Evolutionary conservation across 2,797 vertebrate genomes (phyloP), one percentile per base, ranked within the genome.

Genomic region (Pangasius krempfi): DNA sequence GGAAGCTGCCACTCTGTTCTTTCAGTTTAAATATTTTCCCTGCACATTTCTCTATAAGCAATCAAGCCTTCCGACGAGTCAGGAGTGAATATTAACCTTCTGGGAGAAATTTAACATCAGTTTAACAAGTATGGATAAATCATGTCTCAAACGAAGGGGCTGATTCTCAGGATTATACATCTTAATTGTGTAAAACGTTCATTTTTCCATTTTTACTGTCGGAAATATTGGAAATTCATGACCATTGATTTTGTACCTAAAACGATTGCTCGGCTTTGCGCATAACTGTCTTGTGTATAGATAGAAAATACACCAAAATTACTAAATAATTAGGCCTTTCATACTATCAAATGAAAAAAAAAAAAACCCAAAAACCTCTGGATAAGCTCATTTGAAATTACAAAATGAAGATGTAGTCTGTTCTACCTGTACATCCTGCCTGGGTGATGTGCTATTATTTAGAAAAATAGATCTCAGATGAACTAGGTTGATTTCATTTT

Each of bases 381-480:
- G 70, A 47, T 27, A 27, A 60, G 16, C 20, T 4, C 6, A 56
- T 6, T 44, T 25, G 56, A 40, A 62, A 82, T 40, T 3, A 82
- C 62, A 27, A 47, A 20, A 1, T 13, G 25, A 20, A 68, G 82
- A 30, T 54, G 44, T 52, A 25, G 44, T 22, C n/a, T 18, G 50
- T 81, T 58, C 18, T 37, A 37, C 30, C 2, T 81, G 30, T 40
- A 37, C 22, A 27, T 56, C 10, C 54, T n/a, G 58, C 10, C 56
- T 27, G 20, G 54, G 2, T 40, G 44, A 70, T 92, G 93, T 91
- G 88, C 91, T 90, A 92, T 94, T 94, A 92, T 92, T 90, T 89
- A 92, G 93, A 92, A 66, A 81, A 66, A 93, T 92, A 92, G 92
- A 93, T 88, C 90, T 72, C 90, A 86, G 90, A 92, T 91, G 92